phyloP scores from a whole-genome alignment of 2,797 vertebrate species.

The Pseudocheirus occidentalis region DNA sequence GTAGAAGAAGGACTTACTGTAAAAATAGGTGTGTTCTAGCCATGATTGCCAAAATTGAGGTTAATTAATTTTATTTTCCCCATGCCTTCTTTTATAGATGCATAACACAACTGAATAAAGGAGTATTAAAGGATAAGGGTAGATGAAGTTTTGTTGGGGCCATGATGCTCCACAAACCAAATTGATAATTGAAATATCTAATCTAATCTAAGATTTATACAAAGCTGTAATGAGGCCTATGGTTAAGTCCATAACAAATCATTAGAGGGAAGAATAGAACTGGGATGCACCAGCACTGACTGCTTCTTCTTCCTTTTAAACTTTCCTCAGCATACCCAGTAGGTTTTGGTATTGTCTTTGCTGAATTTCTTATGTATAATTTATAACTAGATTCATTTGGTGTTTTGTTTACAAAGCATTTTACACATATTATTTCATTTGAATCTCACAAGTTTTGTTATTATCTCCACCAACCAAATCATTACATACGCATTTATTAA shows the following conservation, averaged over 20 bases:
- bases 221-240: background rate
- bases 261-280: background rate
- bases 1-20: background rate
- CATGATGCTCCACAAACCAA: background rate
- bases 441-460: background rate
- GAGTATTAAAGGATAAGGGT: background rate
- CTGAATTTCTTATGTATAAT: background rate
- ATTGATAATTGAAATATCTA: background rate
- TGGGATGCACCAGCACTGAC: background rate
- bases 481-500: background rate
- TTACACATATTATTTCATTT: background rate
- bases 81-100: background rate
- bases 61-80: background rate
- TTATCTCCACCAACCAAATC: background rate
- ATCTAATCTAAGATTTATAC: background rate
- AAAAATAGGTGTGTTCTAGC: background rate
- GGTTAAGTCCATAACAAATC: background rate
- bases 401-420: background rate
- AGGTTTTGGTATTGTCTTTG: background rate
- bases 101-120: background rate
- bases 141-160: background rate
- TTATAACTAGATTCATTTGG: background rate
- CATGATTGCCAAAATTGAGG: background rate
- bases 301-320: background rate
- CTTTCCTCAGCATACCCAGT: background rate